Percentiles rank a stretch among this genome's conserved stretches.
Evolutionary conservation across 2,113 vertebrate genomes (phyloP).

Genomic region (Rhinogobius similis): DNA sequence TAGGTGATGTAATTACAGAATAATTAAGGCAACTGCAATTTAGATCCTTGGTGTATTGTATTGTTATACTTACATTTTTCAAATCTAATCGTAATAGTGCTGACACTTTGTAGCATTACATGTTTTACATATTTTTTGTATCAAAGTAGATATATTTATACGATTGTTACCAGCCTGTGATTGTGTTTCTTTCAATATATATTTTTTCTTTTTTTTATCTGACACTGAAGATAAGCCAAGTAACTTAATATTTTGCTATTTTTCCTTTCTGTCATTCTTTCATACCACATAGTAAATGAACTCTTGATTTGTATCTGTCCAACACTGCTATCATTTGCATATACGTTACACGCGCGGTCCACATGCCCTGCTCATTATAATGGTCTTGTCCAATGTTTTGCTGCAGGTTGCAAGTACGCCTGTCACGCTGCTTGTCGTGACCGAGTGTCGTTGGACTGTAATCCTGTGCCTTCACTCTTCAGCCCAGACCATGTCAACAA

Average conservation of each 20-base stretch:
- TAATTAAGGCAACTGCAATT: background rate
- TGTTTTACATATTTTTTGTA: background rate
- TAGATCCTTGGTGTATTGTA: no score
- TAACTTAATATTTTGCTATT: background rate
- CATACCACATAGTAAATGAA: background rate
- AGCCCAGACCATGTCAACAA: conserved; percentile 73
- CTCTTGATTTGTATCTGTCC: background rate
- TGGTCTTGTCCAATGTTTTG: background rate
- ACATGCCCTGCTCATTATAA: background rate
- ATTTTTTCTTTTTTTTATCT: no score
- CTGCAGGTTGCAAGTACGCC: conserved; percentile 78
- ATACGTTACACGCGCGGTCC: conserved; percentile 22
- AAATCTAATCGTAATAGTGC: no score
- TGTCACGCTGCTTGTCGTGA: conserved; percentile 76
- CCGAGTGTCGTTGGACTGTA: conserved; percentile 75
- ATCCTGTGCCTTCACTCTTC: conserved; percentile 43
- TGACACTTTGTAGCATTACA: background rate
- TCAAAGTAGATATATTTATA: background rate
- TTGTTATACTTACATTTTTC: no score
- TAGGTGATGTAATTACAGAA: no score
- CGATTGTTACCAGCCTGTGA: background rate
- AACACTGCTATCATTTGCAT: conserved; percentile 36
- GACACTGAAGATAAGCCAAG: no score
- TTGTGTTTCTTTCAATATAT: background rate
- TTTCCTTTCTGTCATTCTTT: background rate